A percentile compares a stretch with the other conserved stretches of the same genome.
Evolutionary conservation across 2,113 vertebrate genomes (phyloP).

Genomic region (Phalacrocorax brasilianus): DNA sequence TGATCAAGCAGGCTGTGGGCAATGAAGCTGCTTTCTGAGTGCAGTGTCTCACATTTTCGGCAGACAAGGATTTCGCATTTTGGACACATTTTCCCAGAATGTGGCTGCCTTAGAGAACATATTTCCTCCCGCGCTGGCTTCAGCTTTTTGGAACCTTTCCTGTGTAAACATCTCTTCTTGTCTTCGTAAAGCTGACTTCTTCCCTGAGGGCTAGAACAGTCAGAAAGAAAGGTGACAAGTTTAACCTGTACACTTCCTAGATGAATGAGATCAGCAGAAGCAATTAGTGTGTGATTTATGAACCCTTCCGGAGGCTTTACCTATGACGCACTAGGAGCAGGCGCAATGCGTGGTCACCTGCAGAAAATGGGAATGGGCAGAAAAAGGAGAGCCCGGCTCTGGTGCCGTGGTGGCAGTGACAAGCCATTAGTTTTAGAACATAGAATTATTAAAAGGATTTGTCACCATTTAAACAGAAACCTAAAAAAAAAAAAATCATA

Average conservation of each 20-base stretch:
- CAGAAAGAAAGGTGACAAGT: not conserved
- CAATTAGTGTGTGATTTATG: not conserved
- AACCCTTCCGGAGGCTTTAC: not conserved
- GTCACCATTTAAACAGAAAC: not conserved
- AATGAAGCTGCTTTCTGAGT: constrained; percentile 65
- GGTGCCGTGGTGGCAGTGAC: not conserved
- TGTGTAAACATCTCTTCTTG: not conserved
- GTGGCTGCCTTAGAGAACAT: not conserved
- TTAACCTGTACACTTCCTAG: not conserved
- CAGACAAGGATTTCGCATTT: constrained; percentile 64
- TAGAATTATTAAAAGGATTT: not conserved
- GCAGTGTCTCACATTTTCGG: constrained; percentile 59
- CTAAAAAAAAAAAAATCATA: not conserved
- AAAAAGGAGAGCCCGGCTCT: not conserved
- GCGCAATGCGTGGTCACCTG: not conserved
- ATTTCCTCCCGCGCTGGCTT: not conserved
- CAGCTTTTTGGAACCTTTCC: constrained; percentile 7
- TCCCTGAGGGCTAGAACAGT: constrained; percentile 27
- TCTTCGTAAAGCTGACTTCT: constrained; percentile 16
- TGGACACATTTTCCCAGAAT: constrained; percentile 56
- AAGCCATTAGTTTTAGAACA: not conserved
- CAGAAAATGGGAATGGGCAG: not conserved
- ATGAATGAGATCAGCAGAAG: not conserved
- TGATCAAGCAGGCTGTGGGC: constrained; percentile 73
- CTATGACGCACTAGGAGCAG: not conserved